These are phyloP conservation scores for Rhopalosiphum padi DNA, from an alignment of 1,140 invertebrate species.

Conservation along the genomic window DNA sequence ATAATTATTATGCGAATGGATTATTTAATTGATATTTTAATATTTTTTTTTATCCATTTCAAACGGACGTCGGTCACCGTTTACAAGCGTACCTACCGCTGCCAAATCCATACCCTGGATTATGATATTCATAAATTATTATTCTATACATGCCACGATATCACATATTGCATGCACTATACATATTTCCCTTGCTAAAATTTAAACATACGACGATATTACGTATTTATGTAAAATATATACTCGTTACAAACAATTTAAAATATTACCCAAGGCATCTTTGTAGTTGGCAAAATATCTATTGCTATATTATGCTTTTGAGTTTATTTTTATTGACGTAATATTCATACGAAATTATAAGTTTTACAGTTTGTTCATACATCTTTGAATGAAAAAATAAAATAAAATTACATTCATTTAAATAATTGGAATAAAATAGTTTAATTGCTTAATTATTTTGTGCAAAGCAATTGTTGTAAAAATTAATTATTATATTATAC, in stretches of 20 bases:
- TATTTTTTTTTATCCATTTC: not conserved
- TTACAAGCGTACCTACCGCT: not conserved
- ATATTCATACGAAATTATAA: not conserved
- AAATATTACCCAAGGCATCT: not conserved
- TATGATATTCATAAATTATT: slow-evolving; percentile 10
- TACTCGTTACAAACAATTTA: not conserved
- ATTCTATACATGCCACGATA: not conserved
- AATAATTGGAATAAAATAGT: not conserved
- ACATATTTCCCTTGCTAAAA: not conserved
- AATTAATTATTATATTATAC: not conserved
- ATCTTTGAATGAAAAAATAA: not conserved
- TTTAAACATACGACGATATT: not conserved
- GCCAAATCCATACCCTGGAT: not conserved
- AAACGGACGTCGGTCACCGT: not conserved
- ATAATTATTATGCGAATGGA: not conserved
- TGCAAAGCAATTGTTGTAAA: too few relatives aligned
- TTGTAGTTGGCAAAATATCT: not conserved
- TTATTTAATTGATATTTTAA: not conserved
- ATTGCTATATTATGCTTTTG: not conserved
- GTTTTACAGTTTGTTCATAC: not conserved
- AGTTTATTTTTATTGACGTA: not conserved
- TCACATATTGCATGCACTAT: not conserved
- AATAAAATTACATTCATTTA: not conserved
- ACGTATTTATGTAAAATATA: not conserved
- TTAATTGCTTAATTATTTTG: not conserved